Evolutionary conservation across 2,797 vertebrate genomes (phyloP), one percentile per base, ranked within the genome.

Genomic region (Bovichtus variegatus): DNA sequence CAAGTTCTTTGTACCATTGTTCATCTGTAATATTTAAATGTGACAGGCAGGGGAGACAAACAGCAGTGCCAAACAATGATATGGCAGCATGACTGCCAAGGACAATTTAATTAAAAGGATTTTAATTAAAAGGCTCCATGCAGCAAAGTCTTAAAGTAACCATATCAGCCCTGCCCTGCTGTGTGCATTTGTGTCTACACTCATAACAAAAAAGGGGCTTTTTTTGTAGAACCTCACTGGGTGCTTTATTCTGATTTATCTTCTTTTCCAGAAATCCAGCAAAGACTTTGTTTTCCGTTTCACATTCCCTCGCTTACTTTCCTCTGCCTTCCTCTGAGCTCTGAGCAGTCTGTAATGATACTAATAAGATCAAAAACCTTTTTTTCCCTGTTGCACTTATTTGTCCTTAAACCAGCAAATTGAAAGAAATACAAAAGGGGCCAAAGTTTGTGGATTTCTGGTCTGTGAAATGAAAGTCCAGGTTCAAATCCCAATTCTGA

Each of bases 91-190:
- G 88, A 84, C 83, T 78, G 78, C 82, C 81, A 85, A 85, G 79
- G 58, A 89, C 85, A 87, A 84, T 78, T 91, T 89, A 89, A 90
- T 91, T 89, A 91, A 89, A 90, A 82, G 41, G 46, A 76, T 89
- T 91, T 92, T 92, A 88, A 93, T 93, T 92, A 92, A 90, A 93
- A 85, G 71, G 68, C 84, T 85, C 74, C 78, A 76, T 65, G 81
- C 71, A 84, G 85, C 58, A 81, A 66, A 77, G 74, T 87, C 81
- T 87, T 89, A 79, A 87, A 90, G 86, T 82, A 83, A 78, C 78
- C 67, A 34, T 88, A 90, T 92, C 92, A 87, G 89, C 27, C 57
- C 63, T 71, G 74, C 29, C 87, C 79, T 84, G 88, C 87, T 89
- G 83, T 80, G 83, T 68, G 78, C 53, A 81, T 89, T 81, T 87